Percentiles rank a stretch among this genome's conserved stretches.
These are phyloP conservation scores for Sebastiscus albofasciatus DNA, from an alignment of 2,797 vertebrate species.

Conservation along the genomic window DNA sequence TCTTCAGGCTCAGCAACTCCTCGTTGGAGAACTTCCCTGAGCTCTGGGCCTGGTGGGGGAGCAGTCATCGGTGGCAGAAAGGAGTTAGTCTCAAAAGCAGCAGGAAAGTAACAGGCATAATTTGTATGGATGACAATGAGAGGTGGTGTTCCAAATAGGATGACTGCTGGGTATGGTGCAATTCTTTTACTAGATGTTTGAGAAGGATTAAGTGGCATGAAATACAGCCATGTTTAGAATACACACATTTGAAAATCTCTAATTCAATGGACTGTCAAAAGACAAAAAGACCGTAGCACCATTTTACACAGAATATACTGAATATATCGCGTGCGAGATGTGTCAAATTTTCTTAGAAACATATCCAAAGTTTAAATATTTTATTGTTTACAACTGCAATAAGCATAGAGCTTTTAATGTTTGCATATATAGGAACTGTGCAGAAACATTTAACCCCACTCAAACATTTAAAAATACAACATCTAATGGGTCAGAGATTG, in stretches of 20 bases:
- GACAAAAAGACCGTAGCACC: neutral
- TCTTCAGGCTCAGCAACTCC: conserved; percentile 89
- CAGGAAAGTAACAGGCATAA: neutral
- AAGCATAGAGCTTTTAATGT: neutral
- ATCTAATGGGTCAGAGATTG: neutral
- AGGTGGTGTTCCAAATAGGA: neutral
- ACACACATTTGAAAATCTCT: neutral
- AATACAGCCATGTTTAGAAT: neutral
- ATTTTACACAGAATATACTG: neutral
- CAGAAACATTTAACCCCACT: neutral
- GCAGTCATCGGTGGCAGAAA: neutral
- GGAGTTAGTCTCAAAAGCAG: neutral
- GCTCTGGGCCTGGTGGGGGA: conserved; percentile 85
- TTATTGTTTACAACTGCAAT: neutral
- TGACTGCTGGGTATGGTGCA: too few species aligned
- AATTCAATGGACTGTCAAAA: neutral
- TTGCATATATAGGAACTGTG: neutral
- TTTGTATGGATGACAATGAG: neutral
- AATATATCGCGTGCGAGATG: neutral
- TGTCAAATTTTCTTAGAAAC: neutral
- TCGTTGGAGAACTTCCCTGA: conserved; percentile 94
- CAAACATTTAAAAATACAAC: neutral
- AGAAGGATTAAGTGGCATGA: neutral
- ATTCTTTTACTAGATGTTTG: neutral
- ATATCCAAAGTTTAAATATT: neutral